A percentile compares a stretch with the other conserved stretches of the same genome.
Conservation (phyloP, 2,797 vertebrate species). For the Pempheris klunzingeri region DNA sequence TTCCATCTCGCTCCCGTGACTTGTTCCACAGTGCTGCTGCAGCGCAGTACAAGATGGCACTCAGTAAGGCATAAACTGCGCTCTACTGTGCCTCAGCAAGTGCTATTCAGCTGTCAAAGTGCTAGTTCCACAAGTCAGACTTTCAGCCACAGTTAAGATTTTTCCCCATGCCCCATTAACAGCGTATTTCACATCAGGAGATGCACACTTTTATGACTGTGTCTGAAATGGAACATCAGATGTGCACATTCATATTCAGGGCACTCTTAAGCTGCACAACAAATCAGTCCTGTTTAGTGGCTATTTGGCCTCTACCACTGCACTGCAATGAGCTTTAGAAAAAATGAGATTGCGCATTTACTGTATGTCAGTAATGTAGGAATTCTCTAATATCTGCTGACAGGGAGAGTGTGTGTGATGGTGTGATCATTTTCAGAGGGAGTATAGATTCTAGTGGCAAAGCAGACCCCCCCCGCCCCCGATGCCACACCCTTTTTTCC, state of each 20-base stretch:
- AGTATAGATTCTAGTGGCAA: background rate
- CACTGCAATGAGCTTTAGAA: slow-evolving; percentile 18
- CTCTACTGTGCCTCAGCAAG: slow-evolving; percentile 16
- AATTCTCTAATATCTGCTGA: slow-evolving; percentile 6
- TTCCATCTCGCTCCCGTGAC: slow-evolving; percentile 37
- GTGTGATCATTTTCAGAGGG: background rate
- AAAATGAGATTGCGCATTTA: slow-evolving; percentile 16
- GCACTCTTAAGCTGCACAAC: slow-evolving; percentile 33
- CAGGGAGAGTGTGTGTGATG: background rate
- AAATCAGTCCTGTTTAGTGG: slow-evolving; percentile 36
- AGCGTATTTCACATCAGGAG: slow-evolving; percentile 57
- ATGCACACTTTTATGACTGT: slow-evolving; percentile 40
- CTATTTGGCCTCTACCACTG: slow-evolving; percentile 36
- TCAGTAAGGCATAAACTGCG: slow-evolving; percentile 33
- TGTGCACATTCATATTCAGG: slow-evolving; percentile 41
- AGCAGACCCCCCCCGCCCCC: background rate
- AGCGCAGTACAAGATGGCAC: slow-evolving; percentile 10
- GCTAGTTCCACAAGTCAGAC: slow-evolving; percentile 59
- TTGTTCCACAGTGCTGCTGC: slow-evolving; percentile 27
- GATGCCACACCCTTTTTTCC: background rate
- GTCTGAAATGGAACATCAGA: slow-evolving; percentile 54
- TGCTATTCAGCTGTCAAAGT: slow-evolving; percentile 57
- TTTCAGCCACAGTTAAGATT: slow-evolving; percentile 49
- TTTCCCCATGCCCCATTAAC: slow-evolving; percentile 58
- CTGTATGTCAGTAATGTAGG: slow-evolving; percentile 14